Conservation (phyloP, 1,140 invertebrate species). For the Pissodes strobi region DNA sequence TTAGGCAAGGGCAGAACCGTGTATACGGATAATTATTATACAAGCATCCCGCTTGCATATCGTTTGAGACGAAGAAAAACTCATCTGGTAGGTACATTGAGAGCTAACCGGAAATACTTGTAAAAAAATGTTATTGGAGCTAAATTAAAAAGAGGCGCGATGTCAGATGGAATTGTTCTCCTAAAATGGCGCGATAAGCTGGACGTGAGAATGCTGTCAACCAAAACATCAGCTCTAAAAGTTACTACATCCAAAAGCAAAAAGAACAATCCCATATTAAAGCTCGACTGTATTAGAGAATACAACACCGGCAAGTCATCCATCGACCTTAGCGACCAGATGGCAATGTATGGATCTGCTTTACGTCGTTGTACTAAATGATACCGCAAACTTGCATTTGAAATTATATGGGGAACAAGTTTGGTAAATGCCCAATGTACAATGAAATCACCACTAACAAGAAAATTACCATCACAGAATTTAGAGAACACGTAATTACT, state of each 20-base stretch:
- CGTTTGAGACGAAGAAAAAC: constrained; percentile 49
- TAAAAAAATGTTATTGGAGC: constrained; percentile 31
- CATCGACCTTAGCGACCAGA: no score
- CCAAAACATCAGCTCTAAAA: constrained; percentile 44
- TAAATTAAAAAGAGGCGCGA: constrained; percentile 54
- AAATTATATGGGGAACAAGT: constrained; percentile 21
- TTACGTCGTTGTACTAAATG: constrained; percentile 37
- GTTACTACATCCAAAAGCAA: not conserved
- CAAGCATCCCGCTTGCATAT: constrained; percentile 54
- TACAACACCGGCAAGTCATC: constrained; percentile 55
- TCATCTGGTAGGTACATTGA: constrained; percentile 54
- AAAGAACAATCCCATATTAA: not conserved
- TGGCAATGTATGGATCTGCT: constrained; percentile 37
- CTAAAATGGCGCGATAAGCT: constrained; percentile 56
- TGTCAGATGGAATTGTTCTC: constrained; percentile 51
- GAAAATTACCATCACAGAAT: no score
- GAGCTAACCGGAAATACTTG: constrained; percentile 48
- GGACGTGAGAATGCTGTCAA: constrained; percentile 55
- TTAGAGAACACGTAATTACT: constrained; percentile 12
- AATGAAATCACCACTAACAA: constrained; percentile 7
- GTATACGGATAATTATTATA: constrained; percentile 54
- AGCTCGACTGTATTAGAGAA: constrained; percentile 43
- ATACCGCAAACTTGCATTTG: constrained; percentile 28
- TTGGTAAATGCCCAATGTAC: constrained; percentile 33
- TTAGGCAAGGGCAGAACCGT: constrained; percentile 26